Conservation (phyloP, 1,140 invertebrate genomes). For the Diuraphis noxia region DNA sequence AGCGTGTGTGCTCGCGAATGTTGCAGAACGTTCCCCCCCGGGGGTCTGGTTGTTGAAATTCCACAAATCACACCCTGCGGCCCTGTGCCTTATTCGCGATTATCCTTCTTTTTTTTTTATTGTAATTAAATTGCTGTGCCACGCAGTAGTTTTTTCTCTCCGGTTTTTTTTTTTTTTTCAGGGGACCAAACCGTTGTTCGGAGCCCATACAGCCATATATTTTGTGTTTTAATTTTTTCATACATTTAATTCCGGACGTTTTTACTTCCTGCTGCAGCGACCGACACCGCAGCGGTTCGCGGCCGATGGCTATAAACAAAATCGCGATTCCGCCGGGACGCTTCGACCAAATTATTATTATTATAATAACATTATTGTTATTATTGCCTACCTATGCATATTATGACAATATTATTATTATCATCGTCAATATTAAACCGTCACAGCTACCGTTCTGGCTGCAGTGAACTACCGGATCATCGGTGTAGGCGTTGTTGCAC, state of each 20-base stretch:
- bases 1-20: neutral
- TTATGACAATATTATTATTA: neutral
- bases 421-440: too few relatives aligned
- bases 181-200: neutral
- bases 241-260: neutral
- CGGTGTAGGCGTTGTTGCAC: neutral
- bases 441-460: neutral
- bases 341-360: neutral
- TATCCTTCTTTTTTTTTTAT: conserved; percentile 28
- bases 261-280: neutral
- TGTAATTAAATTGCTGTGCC: neutral
- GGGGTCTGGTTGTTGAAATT: conserved; percentile 37
- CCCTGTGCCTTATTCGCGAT: conserved; percentile 27
- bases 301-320: neutral
- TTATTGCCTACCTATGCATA: too few relatives aligned
- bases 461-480: neutral
- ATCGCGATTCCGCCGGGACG: neutral
- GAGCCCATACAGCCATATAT: too few relatives aligned
- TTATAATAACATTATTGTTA: too few relatives aligned
- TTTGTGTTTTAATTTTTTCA: neutral
- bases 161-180: neutral
- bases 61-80: conserved; percentile 39
- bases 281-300: neutral
- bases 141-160: neutral
- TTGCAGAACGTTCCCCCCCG: conserved; percentile 8